Evolutionary conservation across 92 coral and sea anemone species (phyloP).

Genomic region (Phenganax subtilis): DNA sequence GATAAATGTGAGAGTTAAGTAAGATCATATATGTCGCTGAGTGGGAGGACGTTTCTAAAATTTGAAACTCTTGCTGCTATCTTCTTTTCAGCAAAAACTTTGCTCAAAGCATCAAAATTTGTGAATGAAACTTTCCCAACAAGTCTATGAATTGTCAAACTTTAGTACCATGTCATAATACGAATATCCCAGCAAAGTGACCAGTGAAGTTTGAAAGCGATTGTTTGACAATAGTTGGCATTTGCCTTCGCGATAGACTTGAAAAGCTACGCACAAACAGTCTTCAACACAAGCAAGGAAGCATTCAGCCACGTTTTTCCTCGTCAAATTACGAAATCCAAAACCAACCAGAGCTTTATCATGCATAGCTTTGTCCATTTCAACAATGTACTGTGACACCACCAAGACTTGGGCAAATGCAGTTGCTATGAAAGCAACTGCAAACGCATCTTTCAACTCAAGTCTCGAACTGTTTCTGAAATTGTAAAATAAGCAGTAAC

Average conservation of each 20-base stretch:
- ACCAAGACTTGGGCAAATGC: background rate
- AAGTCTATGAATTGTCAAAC: too few relatives aligned
- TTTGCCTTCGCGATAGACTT: constrained; percentile 2
- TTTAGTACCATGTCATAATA: background rate
- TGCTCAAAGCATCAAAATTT: too few relatives aligned
- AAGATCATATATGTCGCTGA: too few relatives aligned
- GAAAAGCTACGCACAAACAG: constrained; percentile 13
- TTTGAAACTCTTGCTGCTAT: too few relatives aligned
- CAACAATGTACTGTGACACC: background rate
- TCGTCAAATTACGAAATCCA: constrained; percentile 1
- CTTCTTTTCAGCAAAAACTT: too few relatives aligned
- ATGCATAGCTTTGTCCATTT: background rate
- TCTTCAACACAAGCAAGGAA: background rate
- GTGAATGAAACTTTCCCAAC: too few relatives aligned
- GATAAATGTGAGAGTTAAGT: too few relatives aligned
- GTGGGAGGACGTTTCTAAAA: too few relatives aligned
- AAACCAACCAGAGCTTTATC: background rate
- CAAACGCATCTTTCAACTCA: too few relatives aligned
- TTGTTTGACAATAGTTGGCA: constrained; percentile 10
- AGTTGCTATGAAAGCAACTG: too few relatives aligned
- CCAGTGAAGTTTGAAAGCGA: background rate
- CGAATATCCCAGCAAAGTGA: background rate
- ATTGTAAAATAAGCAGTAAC: too few relatives aligned
- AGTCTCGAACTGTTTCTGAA: too few relatives aligned
- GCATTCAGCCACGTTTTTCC: background rate